Percentiles rank a stretch among this genome's conserved stretches.
These are phyloP conservation scores for Xyrauchen texanus DNA, from an alignment of 2,113 vertebrate genomes.

Conservation along the genomic window DNA sequence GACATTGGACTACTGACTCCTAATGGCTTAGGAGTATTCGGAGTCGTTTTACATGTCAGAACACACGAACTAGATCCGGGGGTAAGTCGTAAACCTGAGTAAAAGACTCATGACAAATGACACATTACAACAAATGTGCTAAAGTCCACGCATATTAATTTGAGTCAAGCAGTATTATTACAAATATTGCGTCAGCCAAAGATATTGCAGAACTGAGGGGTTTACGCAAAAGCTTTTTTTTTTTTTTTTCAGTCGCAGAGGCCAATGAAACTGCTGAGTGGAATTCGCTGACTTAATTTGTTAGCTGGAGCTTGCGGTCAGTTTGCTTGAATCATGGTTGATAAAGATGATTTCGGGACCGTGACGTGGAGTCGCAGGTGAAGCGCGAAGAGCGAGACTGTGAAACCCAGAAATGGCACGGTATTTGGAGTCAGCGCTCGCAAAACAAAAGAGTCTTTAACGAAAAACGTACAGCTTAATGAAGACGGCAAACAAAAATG, in stretches of 20 bases:
- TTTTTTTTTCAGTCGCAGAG: conserved; percentile 25
- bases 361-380: conserved; percentile 45
- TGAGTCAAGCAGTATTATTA: background rate
- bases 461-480: conserved; percentile 10
- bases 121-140: background rate
- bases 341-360: conserved; percentile 33
- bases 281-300: background rate
- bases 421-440: background rate
- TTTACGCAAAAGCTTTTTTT: conserved; percentile 10
- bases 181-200: conserved; percentile 6
- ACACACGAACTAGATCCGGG: conserved; percentile 36
- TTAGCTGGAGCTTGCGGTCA: background rate
- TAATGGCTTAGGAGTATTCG: too few species aligned
- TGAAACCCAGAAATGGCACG: conserved; percentile 25
- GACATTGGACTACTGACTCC: too few species aligned
- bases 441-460: conserved; percentile 27
- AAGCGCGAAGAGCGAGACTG: conserved; percentile 26
- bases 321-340: conserved; percentile 7
- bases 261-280: conserved; percentile 11
- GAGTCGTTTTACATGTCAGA: background rate
- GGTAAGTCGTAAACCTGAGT: conserved; percentile 8
- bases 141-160: conserved; percentile 22
- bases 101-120: background rate
- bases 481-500: conserved; percentile 55
- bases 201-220: conserved; percentile 18